Conservation (phyloP, 2,888 invertebrate genomes). For the Arrhopalites spinosus region DNA sequence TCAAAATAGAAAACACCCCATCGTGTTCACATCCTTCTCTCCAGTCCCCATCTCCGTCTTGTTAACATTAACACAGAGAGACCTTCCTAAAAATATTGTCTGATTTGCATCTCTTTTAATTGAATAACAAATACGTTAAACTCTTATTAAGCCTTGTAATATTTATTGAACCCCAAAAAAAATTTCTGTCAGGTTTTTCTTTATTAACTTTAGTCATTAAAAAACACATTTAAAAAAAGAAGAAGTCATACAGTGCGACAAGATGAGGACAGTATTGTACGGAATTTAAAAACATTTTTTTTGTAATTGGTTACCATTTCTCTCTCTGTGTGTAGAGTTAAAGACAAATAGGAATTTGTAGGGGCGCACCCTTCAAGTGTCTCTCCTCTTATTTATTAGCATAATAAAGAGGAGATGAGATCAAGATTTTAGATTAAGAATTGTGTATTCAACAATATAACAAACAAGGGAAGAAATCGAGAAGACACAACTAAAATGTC, state of each 20-base stretch:
- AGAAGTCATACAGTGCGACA: background rate
- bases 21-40: conserved; percentile 3
- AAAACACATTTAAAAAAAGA: too few species aligned
- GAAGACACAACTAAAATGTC: too few species aligned
- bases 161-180: too few species aligned
- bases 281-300: background rate
- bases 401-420: conserved; percentile 36
- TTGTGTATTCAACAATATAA: too few species aligned
- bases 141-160: too few species aligned
- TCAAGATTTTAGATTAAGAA: conserved; percentile 30
- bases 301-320: background rate
- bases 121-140: background rate
- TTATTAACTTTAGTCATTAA: too few species aligned
- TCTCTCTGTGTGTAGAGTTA: background rate
- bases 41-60: too few species aligned
- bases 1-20: conserved; percentile 39
- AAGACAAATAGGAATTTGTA: conserved; percentile 36
- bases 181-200: too few species aligned
- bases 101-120: conserved; percentile 12
- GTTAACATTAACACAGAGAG: too few species aligned
- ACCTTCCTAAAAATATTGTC: background rate
- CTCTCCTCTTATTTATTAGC: conserved; percentile 37
- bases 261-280: background rate
- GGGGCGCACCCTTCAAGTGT: conserved; percentile 31
- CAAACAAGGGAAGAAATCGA: too few species aligned